Base-by-base conservation (phyloP, 1,140 invertebrate species). In the Pseudomyrmex pallidus region DNA sequence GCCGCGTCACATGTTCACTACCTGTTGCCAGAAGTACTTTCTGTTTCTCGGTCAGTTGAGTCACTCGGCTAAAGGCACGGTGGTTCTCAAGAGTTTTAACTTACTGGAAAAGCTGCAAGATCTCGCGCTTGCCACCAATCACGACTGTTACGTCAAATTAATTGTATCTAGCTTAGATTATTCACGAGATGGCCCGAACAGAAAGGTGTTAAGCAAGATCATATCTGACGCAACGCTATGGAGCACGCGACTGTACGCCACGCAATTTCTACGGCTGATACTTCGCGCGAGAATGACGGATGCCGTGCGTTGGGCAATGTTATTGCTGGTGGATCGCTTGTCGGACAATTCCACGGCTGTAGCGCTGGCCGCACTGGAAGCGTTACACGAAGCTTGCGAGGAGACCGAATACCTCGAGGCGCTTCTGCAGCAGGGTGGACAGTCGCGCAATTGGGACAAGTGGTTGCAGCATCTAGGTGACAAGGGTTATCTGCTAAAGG, bases 1-100 rank as follows among this genome's bases (percentile, higher is more conserved):
- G 92, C 98, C 98, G 0, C 96, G 97, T 82, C 97, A 98, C 91
- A 96, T 99, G 95, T 95, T 96, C 67, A 98, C 96, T 85, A 98
- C 98, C 5, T 97, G 98, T 91, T 98, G 97, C 92, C 98, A 99
- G 92, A 97, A 97, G 92, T 99, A 99, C 94, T 99, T 99, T 92
- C 94, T 99, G 2, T 98, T 99, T 89, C 96, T 99, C 67, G 98
- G 98, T 1, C 96, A 97, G 84, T 95, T 99, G 74, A 98, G 97
- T 82, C 96, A 96, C 64, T 96, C 96, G n/a, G 94, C 95, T 56
- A 95, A 96, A 66, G 98, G 98, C 1, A 94, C 96, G 46, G 95
- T 95, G 73, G 94, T 97, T 77, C 96, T 99, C 15, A 97, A 98
- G 63, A 96, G 96, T 84, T 96, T 97, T 17, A 96, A 96, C 64